These are phyloP conservation scores for Caenorhabditis brenneri DNA, from an alignment of 1,140 invertebrate species.

Conservation along the genomic window DNA sequence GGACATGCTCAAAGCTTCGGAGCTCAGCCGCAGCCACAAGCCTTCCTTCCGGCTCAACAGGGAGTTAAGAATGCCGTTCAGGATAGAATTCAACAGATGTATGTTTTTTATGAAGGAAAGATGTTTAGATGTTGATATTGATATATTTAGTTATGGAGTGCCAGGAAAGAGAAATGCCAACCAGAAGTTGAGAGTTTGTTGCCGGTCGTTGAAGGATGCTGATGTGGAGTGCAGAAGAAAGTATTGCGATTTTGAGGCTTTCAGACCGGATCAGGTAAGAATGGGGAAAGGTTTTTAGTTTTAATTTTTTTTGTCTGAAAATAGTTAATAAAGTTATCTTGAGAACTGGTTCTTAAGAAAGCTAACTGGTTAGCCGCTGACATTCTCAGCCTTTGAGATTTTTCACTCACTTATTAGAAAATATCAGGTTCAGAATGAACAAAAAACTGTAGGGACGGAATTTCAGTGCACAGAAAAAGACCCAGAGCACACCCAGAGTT, in stretches of 20 bases:
- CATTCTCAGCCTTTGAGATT: no score
- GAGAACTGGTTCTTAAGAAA: no score
- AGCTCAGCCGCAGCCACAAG: background rate
- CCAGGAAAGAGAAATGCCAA: constrained; percentile 59
- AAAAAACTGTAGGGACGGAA: no score
- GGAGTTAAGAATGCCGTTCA: constrained; percentile 20
- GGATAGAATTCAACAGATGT: constrained; percentile 35
- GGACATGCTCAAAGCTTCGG: background rate
- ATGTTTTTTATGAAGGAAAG: background rate
- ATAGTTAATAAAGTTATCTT: no score
- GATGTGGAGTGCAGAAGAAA: constrained; percentile 66
- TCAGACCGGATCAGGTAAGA: constrained; percentile 61
- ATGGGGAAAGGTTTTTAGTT: no score
- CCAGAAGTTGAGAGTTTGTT: constrained; percentile 65
- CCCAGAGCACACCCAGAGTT: no score
- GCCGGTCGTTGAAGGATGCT: constrained; percentile 62
- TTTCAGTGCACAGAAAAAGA: no score
- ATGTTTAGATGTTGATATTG: background rate
- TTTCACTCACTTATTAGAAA: no score
- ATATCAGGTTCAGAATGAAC: no score
- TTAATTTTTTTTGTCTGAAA: no score
- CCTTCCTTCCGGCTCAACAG: background rate
- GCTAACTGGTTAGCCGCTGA: no score
- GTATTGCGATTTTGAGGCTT: constrained; percentile 68
- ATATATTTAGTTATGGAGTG: constrained; percentile 50